Evolutionary conservation across 2,888 invertebrate genomes (phyloP), one percentile per base, ranked within the genome.

Genomic region (Brenthis ino): DNA sequence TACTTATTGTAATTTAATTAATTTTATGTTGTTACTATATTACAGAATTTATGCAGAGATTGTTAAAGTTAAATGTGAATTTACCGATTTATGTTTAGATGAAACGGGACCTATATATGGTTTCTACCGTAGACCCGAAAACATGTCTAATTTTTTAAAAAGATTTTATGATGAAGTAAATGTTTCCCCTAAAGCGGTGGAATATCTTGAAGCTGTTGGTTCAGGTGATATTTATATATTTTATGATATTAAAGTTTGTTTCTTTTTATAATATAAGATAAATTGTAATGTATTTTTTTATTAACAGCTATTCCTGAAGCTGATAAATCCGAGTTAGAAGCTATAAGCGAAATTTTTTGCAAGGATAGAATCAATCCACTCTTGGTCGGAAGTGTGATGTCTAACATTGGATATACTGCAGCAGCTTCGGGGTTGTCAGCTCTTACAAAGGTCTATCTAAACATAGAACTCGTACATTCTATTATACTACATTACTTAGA

Each of bases 181-280:
- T 5, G 78, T 96, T 6, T 83, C 94, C 51, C 95, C 96, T 0
- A 78, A 82, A 28, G 76, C 80, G 1, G 93, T 98, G 11, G 94
- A 95, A 72, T 98, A 95, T 81, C 93, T 98, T 3, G 98, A 98
- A 88, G 97, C 97, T 50, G 97, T 97, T 78, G 96, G 96, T 70
- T 96, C 96, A 72, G 96, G 96, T 70, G 48, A 24, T 3, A 11
- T 13, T 11, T 16, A 64, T 12, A 20, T 47, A 20, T 57, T 33
- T n/a, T 56, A 33, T 24, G 37, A 43, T 57, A 50, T 50, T 0
- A 11, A 0, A 3, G n/a, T 16, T 3, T 6, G n/a, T 6, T 37
- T 37, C 6, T 57, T 54, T 24, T 12, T 24, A 16, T 13, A 48
- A 11, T 11, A 12, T 47, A 65, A 57, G 57, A 12, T 47, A 48